Percentiles rank a stretch among this genome's conserved stretches.
These are phyloP conservation scores for Colossoma macropomum DNA, from an alignment of 2,113 vertebrate genomes.

Conservation along the genomic window DNA sequence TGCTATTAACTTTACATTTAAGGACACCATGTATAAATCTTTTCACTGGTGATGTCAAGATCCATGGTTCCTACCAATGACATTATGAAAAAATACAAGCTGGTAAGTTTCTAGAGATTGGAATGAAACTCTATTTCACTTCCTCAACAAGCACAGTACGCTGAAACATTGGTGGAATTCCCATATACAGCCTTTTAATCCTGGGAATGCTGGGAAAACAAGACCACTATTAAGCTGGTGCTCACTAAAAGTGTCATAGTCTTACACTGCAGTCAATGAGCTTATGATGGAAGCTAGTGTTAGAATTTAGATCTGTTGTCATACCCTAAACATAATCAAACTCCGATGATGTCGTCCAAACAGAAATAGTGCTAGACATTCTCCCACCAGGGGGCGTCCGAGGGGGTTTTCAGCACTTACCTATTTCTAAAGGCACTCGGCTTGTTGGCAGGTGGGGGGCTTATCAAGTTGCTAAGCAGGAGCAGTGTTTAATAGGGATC, in stretches of 20 bases:
- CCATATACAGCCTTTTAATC: too few species aligned
- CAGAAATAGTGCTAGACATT: constrained; percentile 23
- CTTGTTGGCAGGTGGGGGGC: constrained; percentile 24
- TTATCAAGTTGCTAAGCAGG: constrained; percentile 49
- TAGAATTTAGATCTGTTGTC: background rate
- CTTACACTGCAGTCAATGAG: background rate
- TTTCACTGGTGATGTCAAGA: too few species aligned
- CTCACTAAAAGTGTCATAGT: background rate
- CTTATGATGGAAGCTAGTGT: constrained; percentile 26
- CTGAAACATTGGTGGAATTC: too few species aligned
- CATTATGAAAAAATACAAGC: background rate
- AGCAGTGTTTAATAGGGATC: constrained; percentile 45
- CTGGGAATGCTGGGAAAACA: too few species aligned
- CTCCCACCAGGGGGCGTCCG: background rate
- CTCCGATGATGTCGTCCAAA: background rate
- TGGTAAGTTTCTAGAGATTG: too few species aligned
- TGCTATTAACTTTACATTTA: too few species aligned
- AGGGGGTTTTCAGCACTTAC: constrained; percentile 58
- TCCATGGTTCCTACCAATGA: too few species aligned
- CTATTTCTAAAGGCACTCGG: constrained; percentile 28
- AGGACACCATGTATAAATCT: too few species aligned
- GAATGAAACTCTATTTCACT: too few species aligned
- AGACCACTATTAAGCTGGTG: too few species aligned
- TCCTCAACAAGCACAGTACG: too few species aligned
- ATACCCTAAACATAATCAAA: constrained; percentile 29